Base-by-base conservation (phyloP, 1,140 invertebrate genomes). In the Pseudachorutes palmiensis region DNA sequence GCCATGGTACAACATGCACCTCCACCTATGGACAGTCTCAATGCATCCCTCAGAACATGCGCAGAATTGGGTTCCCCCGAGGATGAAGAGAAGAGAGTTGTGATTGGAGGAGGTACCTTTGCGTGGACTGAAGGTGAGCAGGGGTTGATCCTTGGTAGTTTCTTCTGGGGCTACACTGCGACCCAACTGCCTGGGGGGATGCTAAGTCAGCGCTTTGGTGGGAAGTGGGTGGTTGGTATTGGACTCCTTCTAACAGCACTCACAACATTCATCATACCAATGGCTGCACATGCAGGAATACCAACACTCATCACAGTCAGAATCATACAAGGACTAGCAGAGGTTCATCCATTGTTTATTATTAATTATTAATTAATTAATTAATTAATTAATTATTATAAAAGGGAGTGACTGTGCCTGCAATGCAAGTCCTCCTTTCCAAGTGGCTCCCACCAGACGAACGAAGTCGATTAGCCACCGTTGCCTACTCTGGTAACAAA, bases 301-400 rank as follows among this genome's bases (percentile, higher is more conserved):
- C 77, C 57, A 0, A 5, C 75, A 0, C 77, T 87, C 1, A 84
- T 91, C 33, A 70, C 80, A 2, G 82, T 88, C 76, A 80, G 92
- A 69, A 80, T 94, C 3, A 76, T 88, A 2, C 87, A 92, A 80
- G 91, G 92, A 12, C 80, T 94, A 51, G 90, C 88, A 57, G 91
- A 89, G 48, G 67, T 69, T 48, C 60, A 5, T 55, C 12, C 9
- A 55, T 14, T 14, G 51, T 55, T 55, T 14, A n/a, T n/a, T n/a
- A n/a, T n/a, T n/a, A n/a, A n/a, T n/a, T n/a, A n/a, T n/a, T n/a
- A n/a, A n/a, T n/a, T 16, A 55, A 19, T 55, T 55, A 14, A 14
- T 26, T 55, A 55, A 12, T 19, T 55, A 14, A 14, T 55, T 9
- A 14, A 26, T 26, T 3, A 55, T 55, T 55, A 30, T 61, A 30